Conservation (phyloP, 2,888 invertebrate species). For the Thymelicus acteon region DNA sequence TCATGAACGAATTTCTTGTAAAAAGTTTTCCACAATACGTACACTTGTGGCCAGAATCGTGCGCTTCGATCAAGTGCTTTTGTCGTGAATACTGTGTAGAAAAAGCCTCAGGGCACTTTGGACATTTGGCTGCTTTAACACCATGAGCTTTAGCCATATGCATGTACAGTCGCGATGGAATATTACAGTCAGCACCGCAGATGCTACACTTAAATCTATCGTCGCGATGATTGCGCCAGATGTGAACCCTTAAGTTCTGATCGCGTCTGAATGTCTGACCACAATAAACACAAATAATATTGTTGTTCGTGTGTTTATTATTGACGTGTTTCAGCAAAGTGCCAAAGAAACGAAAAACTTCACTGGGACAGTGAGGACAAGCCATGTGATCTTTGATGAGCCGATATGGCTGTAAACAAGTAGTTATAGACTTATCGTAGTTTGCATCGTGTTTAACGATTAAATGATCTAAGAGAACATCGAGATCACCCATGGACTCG, state of each 20-base stretch:
- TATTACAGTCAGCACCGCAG: constrained; percentile 73
- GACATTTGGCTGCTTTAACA: constrained; percentile 75
- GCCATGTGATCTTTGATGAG: constrained; percentile 73
- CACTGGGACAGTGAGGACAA: constrained; percentile 70
- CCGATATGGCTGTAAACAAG: constrained; percentile 72
- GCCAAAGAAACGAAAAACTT: constrained; percentile 75
- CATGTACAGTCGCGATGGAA: constrained; percentile 76
- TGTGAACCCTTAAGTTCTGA: constrained; percentile 74
- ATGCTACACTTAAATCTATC: constrained; percentile 73
- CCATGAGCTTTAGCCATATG: constrained; percentile 78
- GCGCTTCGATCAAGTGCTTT: constrained; percentile 82
- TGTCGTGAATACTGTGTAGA: constrained; percentile 80
- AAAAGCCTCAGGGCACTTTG: constrained; percentile 74
- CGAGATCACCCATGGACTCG: constrained; percentile 65
- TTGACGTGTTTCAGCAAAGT: constrained; percentile 77
- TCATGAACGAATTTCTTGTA: constrained; percentile 71
- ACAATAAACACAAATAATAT: constrained; percentile 77
- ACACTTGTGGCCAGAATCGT: constrained; percentile 75
- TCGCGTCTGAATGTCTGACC: constrained; percentile 75
- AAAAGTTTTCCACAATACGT: constrained; percentile 74
- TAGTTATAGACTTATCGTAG: constrained; percentile 73
- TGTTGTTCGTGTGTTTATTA: constrained; percentile 74
- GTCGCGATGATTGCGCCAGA: constrained; percentile 76
- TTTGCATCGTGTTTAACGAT: constrained; percentile 70
- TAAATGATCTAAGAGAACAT: constrained; percentile 69